Evolutionary conservation across 64 coral and sea anemone genomes (phyloP).

Genomic region (Dendrophyllia cribrosa): DNA sequence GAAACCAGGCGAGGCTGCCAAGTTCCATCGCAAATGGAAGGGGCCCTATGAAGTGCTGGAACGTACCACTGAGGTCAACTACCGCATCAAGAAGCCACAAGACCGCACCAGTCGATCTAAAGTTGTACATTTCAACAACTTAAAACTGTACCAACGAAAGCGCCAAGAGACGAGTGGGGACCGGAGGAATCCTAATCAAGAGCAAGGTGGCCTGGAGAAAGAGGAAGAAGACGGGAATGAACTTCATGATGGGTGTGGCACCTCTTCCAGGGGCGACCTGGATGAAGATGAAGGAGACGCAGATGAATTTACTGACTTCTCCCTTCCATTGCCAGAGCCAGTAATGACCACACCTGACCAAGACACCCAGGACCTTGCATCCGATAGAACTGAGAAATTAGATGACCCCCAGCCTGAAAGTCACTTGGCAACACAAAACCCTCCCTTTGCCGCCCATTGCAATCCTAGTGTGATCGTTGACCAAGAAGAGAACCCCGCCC

Average conservation of each 20-base stretch:
- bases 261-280: neutral
- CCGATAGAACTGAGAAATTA: neutral
- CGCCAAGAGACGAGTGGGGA: neutral
- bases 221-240: neutral
- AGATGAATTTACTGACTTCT: neutral
- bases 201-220: neutral
- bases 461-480: neutral
- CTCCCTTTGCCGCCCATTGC: neutral
- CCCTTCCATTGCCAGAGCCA: too few relatives aligned
- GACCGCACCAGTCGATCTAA: conserved; percentile 17
- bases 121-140: conserved; percentile 65
- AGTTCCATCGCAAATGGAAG: conserved; percentile 67
- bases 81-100: conserved; percentile 45
- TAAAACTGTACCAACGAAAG: conserved; percentile 58
- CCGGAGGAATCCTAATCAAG: neutral
- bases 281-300: neutral
- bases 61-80: conserved; percentile 52
- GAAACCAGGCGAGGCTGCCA: conserved; percentile 47
- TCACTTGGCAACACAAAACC: neutral
- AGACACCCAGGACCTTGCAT: neutral
- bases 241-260: neutral
- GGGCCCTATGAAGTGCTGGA: conserved; percentile 54
- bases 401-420: neutral
- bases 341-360: neutral
- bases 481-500: neutral